Evolutionary conservation across 2,113 vertebrate species (phyloP), one percentile per base, ranked within the genome.

Genomic region (Cryptomyrus ogoouensis): DNA sequence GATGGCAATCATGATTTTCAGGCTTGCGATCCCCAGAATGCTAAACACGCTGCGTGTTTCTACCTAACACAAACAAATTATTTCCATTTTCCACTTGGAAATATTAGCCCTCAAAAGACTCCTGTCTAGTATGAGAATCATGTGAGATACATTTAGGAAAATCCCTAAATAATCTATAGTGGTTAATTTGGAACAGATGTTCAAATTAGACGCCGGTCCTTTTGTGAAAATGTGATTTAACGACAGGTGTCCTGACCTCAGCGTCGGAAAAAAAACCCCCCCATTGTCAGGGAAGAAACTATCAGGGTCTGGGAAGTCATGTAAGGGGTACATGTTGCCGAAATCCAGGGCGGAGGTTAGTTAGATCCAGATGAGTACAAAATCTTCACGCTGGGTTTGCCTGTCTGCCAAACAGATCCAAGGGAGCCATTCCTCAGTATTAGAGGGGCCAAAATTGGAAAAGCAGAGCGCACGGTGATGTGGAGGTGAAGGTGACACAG

Each of bases 401-500:
- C 50, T 56, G 24, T 47, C 83, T 86, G 44, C 83, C 44, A 86
- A 50, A 47, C 3, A 49, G 44, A 47, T 50, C 35, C 17, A 27
- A 13, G 15, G 50, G 50, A 87, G 50, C 5, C 31, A 52, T 86
- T 52, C 84, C 10, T 88, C 35, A 39, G 52, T 44, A 2, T 88
- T 24, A 66, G 56, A 15, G 31, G 6, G 27, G 31, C 50, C 13
- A 9, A 17, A 86, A 86, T 27, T 27, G 83, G 83, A 84, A 47
- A 31, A 31, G 83, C 46, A 31, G 52, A 27, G 12, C 1, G 46
- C 49, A 15, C 24, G 27, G 62, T 52, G 27, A 19, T 80, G 4
- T n/a, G 66, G 47, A 49, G 88, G 66, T 77, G 88, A 80, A 80
- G 88, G 66, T 89, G 66, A 89, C 88, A 74, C 66, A 42, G 88